A percentile compares a stretch with the other conserved stretches of the same genome.
These are phyloP conservation scores for Coleophora flavipennella DNA, from an alignment of 2,888 invertebrate species.

Conservation along the genomic window DNA sequence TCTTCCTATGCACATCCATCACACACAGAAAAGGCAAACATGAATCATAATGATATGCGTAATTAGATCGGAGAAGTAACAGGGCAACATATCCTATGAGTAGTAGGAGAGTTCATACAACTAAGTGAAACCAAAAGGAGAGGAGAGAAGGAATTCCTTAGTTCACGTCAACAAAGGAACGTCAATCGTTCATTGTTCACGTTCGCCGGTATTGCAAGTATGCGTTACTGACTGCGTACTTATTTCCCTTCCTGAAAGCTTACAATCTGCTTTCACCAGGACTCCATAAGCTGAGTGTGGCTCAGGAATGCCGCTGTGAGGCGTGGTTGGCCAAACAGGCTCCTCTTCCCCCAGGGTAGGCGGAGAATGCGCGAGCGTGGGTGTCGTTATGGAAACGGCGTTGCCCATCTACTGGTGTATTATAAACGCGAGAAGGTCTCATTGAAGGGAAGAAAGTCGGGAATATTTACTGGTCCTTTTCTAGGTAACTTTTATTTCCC, in stretches of 20 bases:
- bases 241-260: slow-evolving; percentile 77
- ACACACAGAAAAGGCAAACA: no score
- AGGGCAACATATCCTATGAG: slow-evolving; percentile 52
- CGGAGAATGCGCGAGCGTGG: slow-evolving; percentile 55
- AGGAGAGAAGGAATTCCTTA: no score
- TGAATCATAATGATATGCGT: slow-evolving; percentile 67
- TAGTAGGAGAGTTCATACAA: slow-evolving; percentile 24
- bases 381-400: slow-evolving; percentile 59
- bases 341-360: slow-evolving; percentile 41
- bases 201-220: slow-evolving; percentile 24
- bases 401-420: slow-evolving; percentile 44
- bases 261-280: slow-evolving; percentile 74
- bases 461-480: not conserved
- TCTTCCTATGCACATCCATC: no score
- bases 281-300: slow-evolving; percentile 40
- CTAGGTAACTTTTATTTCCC: not conserved
- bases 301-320: slow-evolving; percentile 26
- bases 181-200: no score
- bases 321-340: slow-evolving; percentile 39
- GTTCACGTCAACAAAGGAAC: no score
- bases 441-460: slow-evolving; percentile 4
- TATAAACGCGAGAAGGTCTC: slow-evolving; percentile 36
- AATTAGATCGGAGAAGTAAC: slow-evolving; percentile 68
- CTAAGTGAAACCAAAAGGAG: slow-evolving; percentile 10
- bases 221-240: slow-evolving; percentile 31